phyloP scores from a whole-genome alignment of 2,888 invertebrate species.

The Eurytoma adleriae region DNA sequence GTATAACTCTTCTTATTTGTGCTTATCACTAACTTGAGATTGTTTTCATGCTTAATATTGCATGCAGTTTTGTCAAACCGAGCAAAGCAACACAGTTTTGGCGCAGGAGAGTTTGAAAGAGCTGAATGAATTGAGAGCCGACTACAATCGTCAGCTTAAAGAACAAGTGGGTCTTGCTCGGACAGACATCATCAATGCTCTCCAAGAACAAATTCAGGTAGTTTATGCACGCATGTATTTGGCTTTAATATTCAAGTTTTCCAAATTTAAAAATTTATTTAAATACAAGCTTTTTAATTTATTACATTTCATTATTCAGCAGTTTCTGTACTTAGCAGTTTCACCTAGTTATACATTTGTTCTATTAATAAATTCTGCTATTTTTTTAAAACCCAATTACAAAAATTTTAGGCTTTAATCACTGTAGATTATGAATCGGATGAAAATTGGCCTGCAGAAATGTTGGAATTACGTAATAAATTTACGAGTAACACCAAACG shows the following conservation, averaged over 20 bases:
- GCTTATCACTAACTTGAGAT: slow-evolving; percentile 59
- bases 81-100: slow-evolving; percentile 68
- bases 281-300: no score
- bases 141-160: slow-evolving; percentile 76
- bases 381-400: background rate
- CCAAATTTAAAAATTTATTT: background rate
- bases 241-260: background rate
- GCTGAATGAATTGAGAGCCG: slow-evolving; percentile 69
- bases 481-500: slow-evolving; percentile 83
- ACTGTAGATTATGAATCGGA: slow-evolving; percentile 83
- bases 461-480: slow-evolving; percentile 84
- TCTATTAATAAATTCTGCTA: background rate
- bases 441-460: slow-evolving; percentile 86
- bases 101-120: slow-evolving; percentile 58
- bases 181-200: slow-evolving; percentile 82
- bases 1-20: slow-evolving; percentile 54
- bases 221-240: slow-evolving; percentile 62
- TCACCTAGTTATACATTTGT: background rate
- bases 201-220: slow-evolving; percentile 88
- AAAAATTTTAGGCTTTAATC: slow-evolving; percentile 80
- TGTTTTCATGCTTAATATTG: slow-evolving; percentile 46
- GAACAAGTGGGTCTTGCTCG: slow-evolving; percentile 82
- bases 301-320: no score
- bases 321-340: background rate
- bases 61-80: slow-evolving; percentile 73